Conservation (phyloP, 1,140 invertebrate genomes). For the Drosophila tropicalis region DNA sequence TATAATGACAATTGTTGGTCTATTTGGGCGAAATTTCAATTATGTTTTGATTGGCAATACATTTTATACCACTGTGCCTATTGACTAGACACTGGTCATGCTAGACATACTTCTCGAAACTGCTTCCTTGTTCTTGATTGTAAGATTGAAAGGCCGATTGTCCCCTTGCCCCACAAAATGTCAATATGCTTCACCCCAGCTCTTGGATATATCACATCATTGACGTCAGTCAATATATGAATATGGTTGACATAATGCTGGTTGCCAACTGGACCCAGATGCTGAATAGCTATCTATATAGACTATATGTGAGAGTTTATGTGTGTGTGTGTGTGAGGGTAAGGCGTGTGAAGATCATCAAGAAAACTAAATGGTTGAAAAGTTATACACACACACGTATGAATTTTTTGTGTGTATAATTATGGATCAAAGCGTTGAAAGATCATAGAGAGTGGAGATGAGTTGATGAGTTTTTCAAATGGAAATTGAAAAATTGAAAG, state of each 20-base stretch:
- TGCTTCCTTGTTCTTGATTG: constrained; percentile 64
- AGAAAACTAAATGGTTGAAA: constrained; percentile 13
- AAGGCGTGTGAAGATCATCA: constrained; percentile 10
- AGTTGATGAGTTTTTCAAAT: constrained; percentile 63
- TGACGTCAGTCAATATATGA: constrained; percentile 11
- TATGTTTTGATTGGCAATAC: background rate
- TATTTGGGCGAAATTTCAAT: background rate
- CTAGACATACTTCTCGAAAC: constrained; percentile 39
- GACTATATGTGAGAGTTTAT: background rate
- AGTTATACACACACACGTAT: constrained; percentile 17
- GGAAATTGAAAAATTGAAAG: constrained; percentile 66
- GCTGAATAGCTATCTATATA: constrained; percentile 5
- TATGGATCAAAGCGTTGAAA: constrained; percentile 22
- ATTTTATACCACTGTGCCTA: constrained; percentile 38
- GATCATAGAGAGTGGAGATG: constrained; percentile 22
- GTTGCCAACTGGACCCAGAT: constrained; percentile 3
- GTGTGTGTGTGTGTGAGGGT: background rate
- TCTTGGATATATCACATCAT: background rate
- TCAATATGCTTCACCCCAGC: background rate
- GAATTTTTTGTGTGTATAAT: constrained; percentile 37
- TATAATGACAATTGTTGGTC: too few relatives aligned
- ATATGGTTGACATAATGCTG: constrained; percentile 35
- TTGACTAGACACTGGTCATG: constrained; percentile 9
- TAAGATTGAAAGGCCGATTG: background rate
- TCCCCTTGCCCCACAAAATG: too few relatives aligned